Evolutionary conservation across 2,113 vertebrate species (phyloP).

Genomic region (Halcyon senegalensis): DNA sequence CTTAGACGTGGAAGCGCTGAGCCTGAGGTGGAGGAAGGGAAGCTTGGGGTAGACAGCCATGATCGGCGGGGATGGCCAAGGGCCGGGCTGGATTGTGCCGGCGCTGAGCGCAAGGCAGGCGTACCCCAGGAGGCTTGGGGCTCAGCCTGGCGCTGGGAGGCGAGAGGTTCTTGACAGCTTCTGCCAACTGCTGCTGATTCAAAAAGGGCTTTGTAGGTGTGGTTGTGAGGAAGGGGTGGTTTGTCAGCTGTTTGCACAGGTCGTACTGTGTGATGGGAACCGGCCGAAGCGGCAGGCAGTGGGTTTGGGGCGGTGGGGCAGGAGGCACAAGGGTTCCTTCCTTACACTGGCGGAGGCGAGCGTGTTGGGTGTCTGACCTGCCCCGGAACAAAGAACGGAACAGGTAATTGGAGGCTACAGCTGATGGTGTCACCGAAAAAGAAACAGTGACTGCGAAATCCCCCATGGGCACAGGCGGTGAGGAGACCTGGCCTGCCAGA

Average conservation of each 20-base stretch:
- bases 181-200: not conserved
- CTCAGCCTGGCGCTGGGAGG: not conserved
- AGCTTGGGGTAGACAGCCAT: fast-evolving
- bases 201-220: fast-evolving
- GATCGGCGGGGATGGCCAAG: fast-evolving
- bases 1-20: not conserved
- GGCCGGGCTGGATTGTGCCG: not conserved
- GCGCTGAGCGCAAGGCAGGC: too few species aligned
- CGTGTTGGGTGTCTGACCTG: fast-evolving
- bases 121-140: fast-evolving
- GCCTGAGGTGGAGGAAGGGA: not conserved
- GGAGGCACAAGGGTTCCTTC: not conserved
- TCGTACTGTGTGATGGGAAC: not conserved
- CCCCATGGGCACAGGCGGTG: fast-evolving
- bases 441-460: not conserved
- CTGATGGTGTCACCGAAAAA: fast-evolving
- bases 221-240: not conserved
- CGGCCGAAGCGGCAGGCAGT: fast-evolving
- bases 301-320: not conserved
- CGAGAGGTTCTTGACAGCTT: too few species aligned
- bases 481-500: not conserved
- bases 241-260: fast-evolving
- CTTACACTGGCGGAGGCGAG: not conserved
- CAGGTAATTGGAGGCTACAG: fast-evolving
- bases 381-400: not conserved